These are phyloP conservation scores for Callyntrura sp. DNA, from an alignment of 2,888 invertebrate species.

Conservation along the genomic window DNA sequence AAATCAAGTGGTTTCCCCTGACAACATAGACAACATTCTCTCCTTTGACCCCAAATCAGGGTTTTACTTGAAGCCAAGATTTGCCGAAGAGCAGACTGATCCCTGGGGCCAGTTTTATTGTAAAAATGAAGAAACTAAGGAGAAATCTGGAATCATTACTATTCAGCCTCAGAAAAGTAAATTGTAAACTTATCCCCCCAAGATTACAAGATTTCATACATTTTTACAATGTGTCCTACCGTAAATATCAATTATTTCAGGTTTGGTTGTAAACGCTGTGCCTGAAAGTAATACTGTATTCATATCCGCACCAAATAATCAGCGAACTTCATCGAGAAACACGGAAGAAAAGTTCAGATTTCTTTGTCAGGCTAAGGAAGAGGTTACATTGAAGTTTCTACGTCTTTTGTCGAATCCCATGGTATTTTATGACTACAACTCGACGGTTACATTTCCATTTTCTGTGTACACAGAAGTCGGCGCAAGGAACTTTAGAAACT, in stretches of 20 bases:
- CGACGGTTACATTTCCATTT: conserved; percentile 70
- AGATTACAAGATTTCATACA: no score
- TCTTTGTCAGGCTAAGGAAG: conserved; percentile 79
- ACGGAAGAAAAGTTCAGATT: conserved; percentile 68
- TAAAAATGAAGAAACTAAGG: conserved; percentile 63
- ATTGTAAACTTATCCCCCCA: no score
- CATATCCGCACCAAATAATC: conserved; percentile 21
- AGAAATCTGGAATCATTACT: conserved; percentile 69
- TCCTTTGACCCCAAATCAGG: conserved; percentile 74
- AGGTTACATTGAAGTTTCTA: conserved; percentile 73
- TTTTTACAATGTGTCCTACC: no score
- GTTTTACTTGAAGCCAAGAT: conserved; percentile 73
- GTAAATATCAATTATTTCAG: no score
- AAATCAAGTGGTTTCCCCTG: conserved; percentile 17
- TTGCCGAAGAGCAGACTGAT: conserved; percentile 71
- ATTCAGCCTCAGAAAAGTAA: conserved; percentile 64
- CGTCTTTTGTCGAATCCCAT: conserved; percentile 62
- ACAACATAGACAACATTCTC: conserved; percentile 1
- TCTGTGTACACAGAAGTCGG: conserved; percentile 56
- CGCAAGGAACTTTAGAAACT: conserved; percentile 62
- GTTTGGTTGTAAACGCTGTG: conserved; percentile 56
- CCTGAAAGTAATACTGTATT: conserved; percentile 67
- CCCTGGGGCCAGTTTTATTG: conserved; percentile 74
- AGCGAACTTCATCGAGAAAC: not conserved
- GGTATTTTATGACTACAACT: conserved; percentile 66